Evolutionary conservation across 92 coral and sea anemone species (phyloP).

Genomic region (Palythoa grandis): DNA sequence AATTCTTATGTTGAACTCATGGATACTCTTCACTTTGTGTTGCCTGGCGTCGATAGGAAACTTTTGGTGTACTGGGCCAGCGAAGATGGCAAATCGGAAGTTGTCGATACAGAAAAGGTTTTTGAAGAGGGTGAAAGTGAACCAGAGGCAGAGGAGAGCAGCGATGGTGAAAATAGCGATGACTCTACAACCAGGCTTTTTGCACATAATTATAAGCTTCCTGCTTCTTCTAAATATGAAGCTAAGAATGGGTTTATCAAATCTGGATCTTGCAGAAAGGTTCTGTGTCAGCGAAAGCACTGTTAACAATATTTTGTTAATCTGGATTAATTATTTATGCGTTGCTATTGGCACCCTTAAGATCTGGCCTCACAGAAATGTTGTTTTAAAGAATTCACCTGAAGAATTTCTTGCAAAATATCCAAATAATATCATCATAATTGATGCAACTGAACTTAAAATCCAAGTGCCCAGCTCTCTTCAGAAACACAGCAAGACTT

Average conservation of each 20-base stretch:
- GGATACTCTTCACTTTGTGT: slow-evolving; percentile 41
- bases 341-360: slow-evolving; percentile 58
- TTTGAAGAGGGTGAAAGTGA: not conserved
- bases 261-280: slow-evolving; percentile 59
- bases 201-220: slow-evolving; percentile 46
- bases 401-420: slow-evolving; percentile 52
- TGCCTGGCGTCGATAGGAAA: slow-evolving; percentile 56
- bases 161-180: not conserved
- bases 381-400: slow-evolving; percentile 58
- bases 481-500: slow-evolving; percentile 72
- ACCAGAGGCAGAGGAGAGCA: not conserved
- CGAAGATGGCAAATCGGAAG: not conserved
- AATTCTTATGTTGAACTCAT: slow-evolving; percentile 36
- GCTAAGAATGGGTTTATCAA: slow-evolving; percentile 49
- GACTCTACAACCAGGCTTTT: slow-evolving; percentile 25
- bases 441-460: slow-evolving; percentile 77
- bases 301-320: slow-evolving; percentile 47
- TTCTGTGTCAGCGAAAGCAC: slow-evolving; percentile 62
- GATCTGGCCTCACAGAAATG: slow-evolving; percentile 68
- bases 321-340: slow-evolving; percentile 58
- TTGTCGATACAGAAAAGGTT: not conserved
- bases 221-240: slow-evolving; percentile 61
- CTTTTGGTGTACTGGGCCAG: slow-evolving; percentile 42
- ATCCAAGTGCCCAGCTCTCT: slow-evolving; percentile 70
- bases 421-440: slow-evolving; percentile 56